Conservation (phyloP, 2,797 vertebrate species). For the Glyptemys insculpta region DNA sequence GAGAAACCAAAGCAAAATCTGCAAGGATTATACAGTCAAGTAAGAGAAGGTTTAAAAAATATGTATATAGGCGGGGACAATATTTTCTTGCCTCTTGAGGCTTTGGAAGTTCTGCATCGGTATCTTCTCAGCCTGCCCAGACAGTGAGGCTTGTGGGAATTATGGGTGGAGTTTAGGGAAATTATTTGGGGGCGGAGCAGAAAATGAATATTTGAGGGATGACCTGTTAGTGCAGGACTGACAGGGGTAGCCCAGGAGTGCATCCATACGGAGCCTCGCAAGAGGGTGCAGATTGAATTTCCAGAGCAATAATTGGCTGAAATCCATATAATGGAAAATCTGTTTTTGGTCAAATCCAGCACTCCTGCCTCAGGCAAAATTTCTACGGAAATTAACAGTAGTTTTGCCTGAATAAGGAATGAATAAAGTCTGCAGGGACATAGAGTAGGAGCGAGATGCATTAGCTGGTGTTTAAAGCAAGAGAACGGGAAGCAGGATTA, state of each 20-base stretch:
- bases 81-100: background rate
- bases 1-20: background rate
- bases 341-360: background rate
- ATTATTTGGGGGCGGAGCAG: background rate
- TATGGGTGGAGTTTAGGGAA: background rate
- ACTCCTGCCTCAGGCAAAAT: background rate
- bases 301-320: background rate
- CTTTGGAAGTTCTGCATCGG: background rate
- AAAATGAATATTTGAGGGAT: background rate
- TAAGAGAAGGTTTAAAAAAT: background rate
- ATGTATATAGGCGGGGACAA: background rate
- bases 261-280: background rate
- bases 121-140: background rate
- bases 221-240: background rate
- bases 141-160: background rate
- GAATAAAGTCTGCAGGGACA: background rate
- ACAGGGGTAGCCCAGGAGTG: background rate
- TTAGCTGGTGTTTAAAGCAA: background rate
- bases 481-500: background rate
- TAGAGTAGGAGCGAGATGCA: background rate
- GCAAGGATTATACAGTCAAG: background rate
- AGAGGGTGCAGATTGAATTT: background rate
- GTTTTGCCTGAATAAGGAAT: background rate
- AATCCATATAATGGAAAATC: background rate
- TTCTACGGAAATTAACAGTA: background rate